Base-by-base conservation (phyloP, 2,888 invertebrate genomes). In the Diplazon laetatorius region DNA sequence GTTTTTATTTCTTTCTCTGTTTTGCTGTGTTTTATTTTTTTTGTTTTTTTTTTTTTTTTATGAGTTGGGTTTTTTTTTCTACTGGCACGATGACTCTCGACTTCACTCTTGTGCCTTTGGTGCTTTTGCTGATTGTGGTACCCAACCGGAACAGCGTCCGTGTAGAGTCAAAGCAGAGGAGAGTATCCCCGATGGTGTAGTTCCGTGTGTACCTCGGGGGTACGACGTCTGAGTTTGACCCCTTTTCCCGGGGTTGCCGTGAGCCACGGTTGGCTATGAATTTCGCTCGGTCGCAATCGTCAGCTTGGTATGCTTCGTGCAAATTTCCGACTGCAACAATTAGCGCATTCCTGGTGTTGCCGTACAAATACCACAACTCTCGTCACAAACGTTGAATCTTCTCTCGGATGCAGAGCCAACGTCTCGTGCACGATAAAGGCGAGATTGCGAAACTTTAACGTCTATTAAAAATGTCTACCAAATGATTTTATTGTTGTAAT, bases 121-220 rank as follows among this genome's bases (percentile, higher is more conserved):
- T 76, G 60, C 71, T 71, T 71, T 66, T 42, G 39, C 39, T 30
- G 52, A 8, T 55, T 35, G 25, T 14, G 71, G 50, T 42, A 52
- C 22, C 55, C 42, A 71, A 48, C 37, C 48, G 5, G 18, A 52
- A 48, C 57, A 42, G 14, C 46, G 46, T 14, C 65, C 35, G 16
- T n/a, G n/a, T 2, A 42, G 60, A 60, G 66, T 66, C 71, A 71
- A 76, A 76, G 76, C 60, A 71, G 48, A 42, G 44, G 60, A 60
- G 60, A 66, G n/a, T n/a, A n/a, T 60, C 69, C 66, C 76, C 66
- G 12, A 71, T 25, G 70, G 35, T 71, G 20, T 20, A 48, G 65
- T 74, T 74, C 18, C 39, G 74, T 39, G 35, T 50, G 44, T 42
- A 6, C 2, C 30, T 30, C 62, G 46, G 20, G 62, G 20, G 70